phyloP scores from a whole-genome alignment of 2,113 vertebrate species.

The Sus scrofa region DNA sequence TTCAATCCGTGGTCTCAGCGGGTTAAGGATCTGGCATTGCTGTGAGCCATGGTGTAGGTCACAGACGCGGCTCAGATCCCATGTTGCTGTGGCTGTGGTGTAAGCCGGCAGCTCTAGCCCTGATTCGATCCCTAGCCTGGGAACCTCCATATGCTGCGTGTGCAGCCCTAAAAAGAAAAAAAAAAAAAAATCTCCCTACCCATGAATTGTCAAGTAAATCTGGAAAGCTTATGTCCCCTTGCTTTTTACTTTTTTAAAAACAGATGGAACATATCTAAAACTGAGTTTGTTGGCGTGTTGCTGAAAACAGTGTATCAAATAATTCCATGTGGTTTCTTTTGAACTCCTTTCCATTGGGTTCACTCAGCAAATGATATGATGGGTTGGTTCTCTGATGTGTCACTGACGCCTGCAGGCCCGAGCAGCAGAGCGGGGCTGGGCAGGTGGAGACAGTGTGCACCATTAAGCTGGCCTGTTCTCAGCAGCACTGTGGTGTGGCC shows the following conservation, averaged over 20 bases:
- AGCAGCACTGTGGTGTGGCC: background rate
- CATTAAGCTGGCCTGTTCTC: background rate
- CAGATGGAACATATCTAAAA: constrained; percentile 67
- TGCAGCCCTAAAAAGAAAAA: too few species aligned
- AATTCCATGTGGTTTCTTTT: constrained; percentile 58
- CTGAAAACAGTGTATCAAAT: constrained; percentile 57
- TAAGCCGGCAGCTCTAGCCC: too few species aligned
- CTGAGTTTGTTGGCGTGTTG: background rate
- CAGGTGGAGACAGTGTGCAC: background rate
- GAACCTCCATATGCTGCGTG: too few species aligned
- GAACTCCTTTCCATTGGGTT: constrained; percentile 29
- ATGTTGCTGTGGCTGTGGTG: too few species aligned
- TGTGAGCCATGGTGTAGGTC: too few species aligned
- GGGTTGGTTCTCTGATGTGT: constrained; percentile 36
- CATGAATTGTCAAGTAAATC: constrained; percentile 36
- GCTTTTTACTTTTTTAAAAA: constrained; percentile 57
- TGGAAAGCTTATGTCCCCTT: constrained; percentile 49
- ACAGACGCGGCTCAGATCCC: too few species aligned
- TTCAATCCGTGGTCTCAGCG: too few species aligned
- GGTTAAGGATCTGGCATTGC: too few species aligned
- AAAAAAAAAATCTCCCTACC: background rate
- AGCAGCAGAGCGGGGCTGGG: background rate
- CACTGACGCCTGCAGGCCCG: background rate
- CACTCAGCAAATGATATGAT: constrained; percentile 48
- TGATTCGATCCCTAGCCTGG: too few species aligned